Evolutionary conservation across 2,888 invertebrate genomes (phyloP).

Genomic region (Smittia aterrima): DNA sequence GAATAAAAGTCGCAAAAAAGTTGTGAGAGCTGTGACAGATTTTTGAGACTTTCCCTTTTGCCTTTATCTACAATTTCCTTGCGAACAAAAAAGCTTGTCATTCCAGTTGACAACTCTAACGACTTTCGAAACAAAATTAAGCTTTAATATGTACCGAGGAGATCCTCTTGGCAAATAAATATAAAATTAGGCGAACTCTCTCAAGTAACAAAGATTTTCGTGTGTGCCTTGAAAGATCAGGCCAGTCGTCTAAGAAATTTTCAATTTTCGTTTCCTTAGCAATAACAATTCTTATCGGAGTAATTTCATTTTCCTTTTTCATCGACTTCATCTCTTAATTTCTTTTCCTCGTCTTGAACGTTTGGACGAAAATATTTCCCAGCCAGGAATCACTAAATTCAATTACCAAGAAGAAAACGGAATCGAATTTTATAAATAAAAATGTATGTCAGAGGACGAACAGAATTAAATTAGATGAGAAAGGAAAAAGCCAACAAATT

Average conservation of each 20-base stretch:
- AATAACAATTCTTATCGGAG: background rate
- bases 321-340: background rate
- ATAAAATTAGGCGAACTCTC: no score
- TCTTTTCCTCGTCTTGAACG: no score
- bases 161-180: no score
- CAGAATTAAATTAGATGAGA: no score
- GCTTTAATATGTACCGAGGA: background rate
- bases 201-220: no score
- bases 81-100: slow-evolving; percentile 5
- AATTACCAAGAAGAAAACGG: background rate
- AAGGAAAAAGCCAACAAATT: no score
- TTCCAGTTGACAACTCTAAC: background rate
- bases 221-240: no score
- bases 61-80: background rate
- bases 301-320: background rate
- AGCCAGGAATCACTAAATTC: background rate
- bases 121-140: background rate
- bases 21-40: no score
- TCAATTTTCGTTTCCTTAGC: slow-evolving; percentile 4
- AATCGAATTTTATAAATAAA: background rate
- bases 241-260: background rate
- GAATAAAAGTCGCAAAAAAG: no score
- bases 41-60: no score
- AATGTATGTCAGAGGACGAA: background rate
- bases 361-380: background rate